A percentile compares a stretch with the other conserved stretches of the same genome.
phyloP scores from a whole-genome alignment of 2,888 invertebrate genomes.

The Macropis europaea region DNA sequence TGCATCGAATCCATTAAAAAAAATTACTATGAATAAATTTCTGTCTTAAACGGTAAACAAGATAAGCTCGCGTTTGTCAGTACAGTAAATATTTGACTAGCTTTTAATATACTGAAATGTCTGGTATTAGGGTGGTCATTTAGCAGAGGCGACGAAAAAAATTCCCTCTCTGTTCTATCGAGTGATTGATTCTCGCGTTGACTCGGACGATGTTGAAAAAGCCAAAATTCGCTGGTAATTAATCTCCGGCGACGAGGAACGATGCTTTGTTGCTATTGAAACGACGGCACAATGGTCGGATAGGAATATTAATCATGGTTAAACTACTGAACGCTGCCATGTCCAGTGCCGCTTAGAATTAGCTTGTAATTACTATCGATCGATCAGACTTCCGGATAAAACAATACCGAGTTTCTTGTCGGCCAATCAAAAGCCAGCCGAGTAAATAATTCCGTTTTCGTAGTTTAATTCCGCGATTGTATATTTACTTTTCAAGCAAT shows the following conservation, averaged over 20 bases:
- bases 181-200: conserved; percentile 25
- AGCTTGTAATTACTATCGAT: conserved; percentile 15
- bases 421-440: too few relatives aligned
- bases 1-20: background rate
- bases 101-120: background rate
- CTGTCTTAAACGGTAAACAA: too few relatives aligned
- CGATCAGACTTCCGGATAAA: background rate
- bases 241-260: conserved; percentile 46
- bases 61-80: background rate
- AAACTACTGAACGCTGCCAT: conserved; percentile 27
- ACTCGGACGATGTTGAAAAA: background rate
- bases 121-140: background rate
- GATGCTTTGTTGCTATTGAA: conserved; percentile 26
- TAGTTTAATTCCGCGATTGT: background rate
- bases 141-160: background rate
- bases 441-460: background rate
- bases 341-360: conserved; percentile 18
- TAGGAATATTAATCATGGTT: conserved; percentile 53
- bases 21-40: too few relatives aligned
- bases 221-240: conserved; percentile 41
- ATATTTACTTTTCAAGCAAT: background rate
- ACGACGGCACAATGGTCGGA: conserved; percentile 16
- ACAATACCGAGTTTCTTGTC: background rate
- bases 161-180: background rate
- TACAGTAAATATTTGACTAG: background rate